phyloP scores from a whole-genome alignment of 2,113 vertebrate genomes.

The Gallinago media region DNA sequence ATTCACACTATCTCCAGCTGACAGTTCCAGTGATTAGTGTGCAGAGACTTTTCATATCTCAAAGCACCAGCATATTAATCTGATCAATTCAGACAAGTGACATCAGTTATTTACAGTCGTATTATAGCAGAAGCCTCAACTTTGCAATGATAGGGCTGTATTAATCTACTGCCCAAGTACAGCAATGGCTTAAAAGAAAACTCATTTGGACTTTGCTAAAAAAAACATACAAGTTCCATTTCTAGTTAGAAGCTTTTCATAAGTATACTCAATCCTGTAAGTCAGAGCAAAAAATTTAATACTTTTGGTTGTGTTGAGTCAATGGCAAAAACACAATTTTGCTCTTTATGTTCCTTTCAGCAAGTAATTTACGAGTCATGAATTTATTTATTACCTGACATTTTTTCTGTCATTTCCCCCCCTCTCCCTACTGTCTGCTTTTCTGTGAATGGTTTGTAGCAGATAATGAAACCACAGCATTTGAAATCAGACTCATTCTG shows the following conservation, averaged over 20 bases:
- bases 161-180: slow-evolving; percentile 18
- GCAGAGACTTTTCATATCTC: slow-evolving; percentile 26
- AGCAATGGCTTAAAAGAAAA: not conserved
- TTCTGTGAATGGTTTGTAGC: not conserved
- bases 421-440: not conserved
- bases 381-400: slow-evolving; percentile 19
- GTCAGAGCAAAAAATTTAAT: not conserved
- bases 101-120: not conserved
- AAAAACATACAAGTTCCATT: not conserved
- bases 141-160: not conserved
- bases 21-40: not conserved
- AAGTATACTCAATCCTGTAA: not conserved
- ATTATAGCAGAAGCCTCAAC: not conserved
- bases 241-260: not conserved
- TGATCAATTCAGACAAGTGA: slow-evolving; percentile 39
- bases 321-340: not conserved
- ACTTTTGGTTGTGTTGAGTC: not conserved
- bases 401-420: slow-evolving; percentile 2
- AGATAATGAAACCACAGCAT: not conserved
- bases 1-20: not conserved
- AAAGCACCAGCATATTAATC: slow-evolving; percentile 19
- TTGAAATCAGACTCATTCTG: not conserved
- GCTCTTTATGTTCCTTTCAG: not conserved
- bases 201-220: not conserved
- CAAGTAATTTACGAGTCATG: not conserved